Base-by-base conservation (phyloP, 1,140 invertebrate species). In the Drosophila seguyi region DNA sequence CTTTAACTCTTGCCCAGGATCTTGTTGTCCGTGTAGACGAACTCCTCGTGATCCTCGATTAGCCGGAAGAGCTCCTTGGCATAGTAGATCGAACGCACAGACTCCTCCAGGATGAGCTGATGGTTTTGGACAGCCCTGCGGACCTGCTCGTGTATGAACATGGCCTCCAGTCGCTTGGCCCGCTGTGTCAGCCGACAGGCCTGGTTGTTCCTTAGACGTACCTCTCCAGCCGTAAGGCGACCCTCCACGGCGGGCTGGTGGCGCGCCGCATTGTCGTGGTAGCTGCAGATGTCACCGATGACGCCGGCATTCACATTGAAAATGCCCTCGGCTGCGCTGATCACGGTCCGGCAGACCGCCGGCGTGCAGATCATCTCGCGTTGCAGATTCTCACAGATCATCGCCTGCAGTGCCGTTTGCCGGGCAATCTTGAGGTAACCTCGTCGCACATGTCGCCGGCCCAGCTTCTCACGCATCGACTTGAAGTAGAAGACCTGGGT, bases 51-150 rank as follows among this genome's bases (percentile, higher is more conserved):
- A 38, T 88, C 77, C 58, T 85, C 71, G 8, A 90, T 60, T 0
- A 90, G 69, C 4, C 67, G 86, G 11, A 80, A 90, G 7, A 90
- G 53, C 41, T 90, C 57, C 59, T 90, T 90, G 68, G 90, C 82
- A 47, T 91, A 91, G 58, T 59, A 75, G 2, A 91, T 75, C 4
- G 90, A 91, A 6, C 90, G 81, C 31, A 91, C 85, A 2, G 90
- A 91, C 42, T 91, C 84, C 48, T 91, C 90, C 27, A 91, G 27
- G 31, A 91, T 83, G 1, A 76, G 48, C 41, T 88, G 59, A 53
- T 86, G 80, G 14, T 75, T 79, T 34, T 86, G 69, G 6, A 67
- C 38, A 6, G 79, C 69, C 8, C 66, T 34, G 14, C 79, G 81
- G 48, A 86, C 62, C 42, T 91, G 79, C 27, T 91, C 75, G 38